Base-by-base conservation (phyloP, 2,888 invertebrate genomes). In the Pseudanteris insignis region DNA sequence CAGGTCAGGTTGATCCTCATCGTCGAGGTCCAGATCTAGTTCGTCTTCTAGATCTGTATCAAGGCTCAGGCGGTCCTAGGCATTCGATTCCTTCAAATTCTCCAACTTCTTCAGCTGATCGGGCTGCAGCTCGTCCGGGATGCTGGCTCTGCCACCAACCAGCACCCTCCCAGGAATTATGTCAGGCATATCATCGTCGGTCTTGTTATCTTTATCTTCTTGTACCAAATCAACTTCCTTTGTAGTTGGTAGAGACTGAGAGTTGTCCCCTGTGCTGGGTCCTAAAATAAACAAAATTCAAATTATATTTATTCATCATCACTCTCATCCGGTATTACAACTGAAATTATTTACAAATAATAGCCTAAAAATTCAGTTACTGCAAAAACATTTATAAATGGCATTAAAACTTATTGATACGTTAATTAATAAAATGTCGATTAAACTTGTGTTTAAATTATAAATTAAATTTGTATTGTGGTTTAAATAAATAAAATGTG, bases 61-160 rank as follows among this genome's bases (percentile, higher is more conserved):
- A 78, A 78, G 78, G 77, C 72, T 70, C 65, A 70, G 75, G 76
- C 76, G 76, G 69, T 76, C 76, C 82, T 90, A 94, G 83, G 94
- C 94, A 81, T 93, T 93, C 61, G 94, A 94, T 81, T 94, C 94
- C 81, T 94, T 94, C 57, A 94, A 85, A 78, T 91, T 90, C 76
- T 93, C 92, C 70, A 94, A 86, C 77, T 92, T 87, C 60, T 92
- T 93, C 71, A 94, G 84, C 79, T 93, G 93, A 75, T 92, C 91
- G 15, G 92, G 91, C 73, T 92, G 93, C 63, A 94, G 84, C 80
- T 93, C 94, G 81, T 93, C 93, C 26, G 93, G 93, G 77, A 93
- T 91, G 71, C 90, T 90, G 58, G 91, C 91, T 54, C 91, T 84
- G 33, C 91, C 90, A 14, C 90, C 91, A 7, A 90, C 88, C 1